Evolutionary conservation across 37 sponge, comb jelly and placozoan genomes (phyloP), one percentile per base, ranked within the genome.

Genomic region (Axinella damicornis): DNA sequence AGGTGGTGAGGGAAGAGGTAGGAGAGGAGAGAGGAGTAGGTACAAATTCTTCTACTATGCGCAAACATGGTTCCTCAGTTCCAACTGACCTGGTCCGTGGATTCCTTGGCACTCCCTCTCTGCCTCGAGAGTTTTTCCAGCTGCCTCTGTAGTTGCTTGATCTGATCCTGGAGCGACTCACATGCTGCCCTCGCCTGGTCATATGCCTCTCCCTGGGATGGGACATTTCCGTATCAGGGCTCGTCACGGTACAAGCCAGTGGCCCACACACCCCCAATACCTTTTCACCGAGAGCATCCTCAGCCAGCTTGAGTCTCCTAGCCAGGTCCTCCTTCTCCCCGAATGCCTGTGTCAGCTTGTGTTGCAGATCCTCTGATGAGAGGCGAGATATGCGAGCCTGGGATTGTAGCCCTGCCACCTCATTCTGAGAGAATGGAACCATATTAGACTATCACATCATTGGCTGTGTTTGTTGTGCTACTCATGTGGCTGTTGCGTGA

Each of bases 281-380:
- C 90, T 78, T 83, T 0, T 78, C 70, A 54, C 66, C 34, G 28
- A 82, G 71, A 37, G 62, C 61, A 21, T 70, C 62, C 80, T 86
- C 80, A 14, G 87, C 73, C 80, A 24, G 37, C 30, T 58, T 46
- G 19, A 89, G 89, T 41, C 78, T 77, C 32, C 78, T 69, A 27
- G 84, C 83, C 57, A 83, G 40, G 28, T 83, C 84, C 56, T 89
- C 89, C 53, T 54, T 76, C 57, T 89, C 84, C 12, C 55, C 58
- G 56, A n/a, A 68, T 32, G 78, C 84, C 34, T 70, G 83, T 15
- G 67, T 71, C 37, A 89, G 72, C 27, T 67, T 67, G 46, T 36
- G 64, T 39, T 83, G 78, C 27, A 89, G 65, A 40, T 83, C 89
- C 19, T 62, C 59, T 16, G 69, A 33, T 21, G 78, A 69, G 41